Base-by-base conservation (phyloP, 2,797 vertebrate genomes). In the Podargus strigoides region DNA sequence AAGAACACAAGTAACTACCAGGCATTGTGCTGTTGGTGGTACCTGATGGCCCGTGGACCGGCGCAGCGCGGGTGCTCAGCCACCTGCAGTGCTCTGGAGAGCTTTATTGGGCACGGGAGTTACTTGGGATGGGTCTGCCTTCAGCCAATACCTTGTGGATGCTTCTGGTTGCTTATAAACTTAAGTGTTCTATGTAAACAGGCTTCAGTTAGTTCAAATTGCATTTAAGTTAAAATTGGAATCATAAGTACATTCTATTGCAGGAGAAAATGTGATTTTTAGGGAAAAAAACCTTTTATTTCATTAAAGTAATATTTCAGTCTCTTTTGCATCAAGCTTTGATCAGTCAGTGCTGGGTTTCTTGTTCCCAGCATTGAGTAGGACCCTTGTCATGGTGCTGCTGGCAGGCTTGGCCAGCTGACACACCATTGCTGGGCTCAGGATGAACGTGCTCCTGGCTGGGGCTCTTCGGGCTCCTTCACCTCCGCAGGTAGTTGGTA, bases 361-460 rank as follows among this genome's bases (percentile, higher is more conserved):
- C 39, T 66, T 26, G 44, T 30, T 73, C 44, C 50, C 1, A 2
- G n/a, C 1, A 3, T 80, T 30, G 26, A 7, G 22, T 16, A 39
- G 21, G 39, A 60, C 21, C 23, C 62, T 67, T 34, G 28, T 36
- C 18, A 19, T 15, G 26, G 53, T 7, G 10, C 36, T 41, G 53
- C 10, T 68, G 62, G 23, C 26, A 34, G 47, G 46, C 24, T 24
- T 66, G 46, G 7, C 37, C 9, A n/a, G n/a, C n/a, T n/a, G n/a
- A n/a, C n/a, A n/a, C n/a, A n/a, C n/a, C n/a, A n/a, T n/a, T n/a
- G n/a, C n/a, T n/a, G n/a, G 47, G 41, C 47, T 81, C 3, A 3
- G 27, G 50, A 4, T 18, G 47, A 47, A 15, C 56, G 67, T 1
- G 0, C 7, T 87, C 56, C 23, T 0, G 1, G 12, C 0, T 66